Base-by-base conservation (phyloP, 1,140 invertebrate species). In the Subanguina moxae region DNA sequence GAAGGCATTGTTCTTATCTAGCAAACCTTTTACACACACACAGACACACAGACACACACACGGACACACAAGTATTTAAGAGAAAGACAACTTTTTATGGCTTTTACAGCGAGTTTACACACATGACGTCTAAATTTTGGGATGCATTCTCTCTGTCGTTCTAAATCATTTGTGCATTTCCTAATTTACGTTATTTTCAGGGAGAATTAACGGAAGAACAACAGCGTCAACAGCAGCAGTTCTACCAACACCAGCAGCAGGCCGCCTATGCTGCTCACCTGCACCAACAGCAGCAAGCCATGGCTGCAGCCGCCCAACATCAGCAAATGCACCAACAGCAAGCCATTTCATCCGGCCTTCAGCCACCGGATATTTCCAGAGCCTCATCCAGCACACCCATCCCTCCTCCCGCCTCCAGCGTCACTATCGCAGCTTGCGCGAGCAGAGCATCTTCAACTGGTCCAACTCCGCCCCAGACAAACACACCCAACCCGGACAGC, bases 391-490 rank as follows among this genome's bases (percentile, higher is more conserved):
- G 5, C n/a, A 64, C 62, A 38, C 62, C 62, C 23, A 27, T 59
- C n/a, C 62, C 62, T 56, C 61, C 62, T n/a, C 19, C 58, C 3
- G 38, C 28, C 19, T 21, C 58, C 28, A 61, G 21, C 13, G 52
- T 13, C 21, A 56, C 52, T 13, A 28, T 23, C 59, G 59, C 27
- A 21, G 59, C 27, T 21, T 21, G 19, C 13, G 59, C 3, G 3
- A 64, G 62, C 45, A 23, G 62, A 56, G 62, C 62, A n/a, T 38
- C 62, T 65, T 64, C 62, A 1, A 64, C 62, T 7, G 62, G 62
- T 64, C 32, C 67, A 17, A n/a, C n/a, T n/a, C 15, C 48, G 11
- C 69, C 45, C 11, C 69, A 52, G 25, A 30, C 69, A 57, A 23
- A 32, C 28, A 30, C 69, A 28, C 28, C n/a, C n/a, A n/a, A n/a